A percentile compares a stretch with the other conserved stretches of the same genome.
These are phyloP conservation scores for Drosophila sp. DNA, from an alignment of 1,140 invertebrate species.

Conservation along the genomic window DNA sequence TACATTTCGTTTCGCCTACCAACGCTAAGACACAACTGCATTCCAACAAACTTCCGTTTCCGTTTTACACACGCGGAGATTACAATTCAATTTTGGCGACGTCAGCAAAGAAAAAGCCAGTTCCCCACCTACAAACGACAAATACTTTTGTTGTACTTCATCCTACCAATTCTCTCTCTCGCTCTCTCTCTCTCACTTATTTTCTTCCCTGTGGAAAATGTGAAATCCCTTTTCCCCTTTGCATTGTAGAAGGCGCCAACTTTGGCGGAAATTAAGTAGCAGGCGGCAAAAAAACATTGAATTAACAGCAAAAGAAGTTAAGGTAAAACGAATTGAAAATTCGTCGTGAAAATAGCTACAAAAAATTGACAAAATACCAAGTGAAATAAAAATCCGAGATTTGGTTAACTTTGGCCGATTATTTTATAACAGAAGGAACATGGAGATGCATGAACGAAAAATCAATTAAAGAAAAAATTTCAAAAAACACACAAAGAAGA, in stretches of 20 bases:
- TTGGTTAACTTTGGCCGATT: neutral
- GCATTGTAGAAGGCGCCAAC: slow-evolving; percentile 50
- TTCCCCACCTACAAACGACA: slow-evolving; percentile 41
- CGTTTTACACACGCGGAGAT: slow-evolving; percentile 51
- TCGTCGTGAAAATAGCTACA: neutral
- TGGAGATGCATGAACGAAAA: neutral
- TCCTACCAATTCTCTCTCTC: neutral
- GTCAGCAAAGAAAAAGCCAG: slow-evolving; percentile 40
- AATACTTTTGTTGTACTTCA: slow-evolving; percentile 44
- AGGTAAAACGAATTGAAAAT: slow-evolving; percentile 13
- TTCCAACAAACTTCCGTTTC: slow-evolving; percentile 78
- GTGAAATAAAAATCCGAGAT: neutral
- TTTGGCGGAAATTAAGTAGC: slow-evolving; percentile 78
- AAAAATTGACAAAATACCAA: neutral
- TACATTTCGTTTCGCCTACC: slow-evolving; percentile 39
- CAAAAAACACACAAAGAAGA: neutral
- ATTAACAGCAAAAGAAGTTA: slow-evolving; percentile 8
- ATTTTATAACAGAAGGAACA: neutral
- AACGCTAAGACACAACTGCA: slow-evolving; percentile 47
- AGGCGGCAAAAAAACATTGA: slow-evolving; percentile 38
- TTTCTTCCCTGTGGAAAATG: slow-evolving; percentile 33
- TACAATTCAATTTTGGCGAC: slow-evolving; percentile 46
- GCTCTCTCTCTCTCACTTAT: slow-evolving; percentile 1
- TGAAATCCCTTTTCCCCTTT: slow-evolving; percentile 39
- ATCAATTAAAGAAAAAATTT: neutral